These are phyloP conservation scores for Scaptomyza caliginosa DNA, from an alignment of 2,888 invertebrate species.

Conservation along the genomic window DNA sequence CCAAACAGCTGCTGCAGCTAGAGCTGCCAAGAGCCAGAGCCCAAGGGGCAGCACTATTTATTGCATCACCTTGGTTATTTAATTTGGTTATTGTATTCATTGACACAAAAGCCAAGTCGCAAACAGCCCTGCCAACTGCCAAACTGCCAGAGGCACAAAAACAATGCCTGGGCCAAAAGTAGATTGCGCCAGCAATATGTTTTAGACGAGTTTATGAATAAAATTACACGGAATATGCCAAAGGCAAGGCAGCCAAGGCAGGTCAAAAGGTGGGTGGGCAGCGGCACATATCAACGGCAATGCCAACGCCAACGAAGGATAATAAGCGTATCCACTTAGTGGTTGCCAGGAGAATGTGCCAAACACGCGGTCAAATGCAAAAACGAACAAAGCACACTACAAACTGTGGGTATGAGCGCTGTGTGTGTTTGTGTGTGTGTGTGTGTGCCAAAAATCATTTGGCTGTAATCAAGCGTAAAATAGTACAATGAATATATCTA, in stretches of 20 bases:
- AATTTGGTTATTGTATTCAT: slow-evolving; percentile 84
- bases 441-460: slow-evolving; percentile 62
- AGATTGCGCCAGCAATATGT: slow-evolving; percentile 46
- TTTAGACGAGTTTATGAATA: slow-evolving; percentile 73
- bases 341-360: slow-evolving; percentile 78
- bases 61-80: slow-evolving; percentile 81
- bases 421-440: slow-evolving; percentile 22
- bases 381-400: slow-evolving; percentile 48
- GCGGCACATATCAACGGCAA: slow-evolving; percentile 68
- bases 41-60: slow-evolving; percentile 55
- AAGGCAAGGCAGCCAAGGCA: slow-evolving; percentile 10
- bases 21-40: slow-evolving; percentile 18
- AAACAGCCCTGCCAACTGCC: slow-evolving; percentile 68
- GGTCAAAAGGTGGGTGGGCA: not conserved
- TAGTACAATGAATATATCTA: slow-evolving; percentile 81
- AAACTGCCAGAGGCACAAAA: slow-evolving; percentile 62
- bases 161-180: slow-evolving; percentile 43
- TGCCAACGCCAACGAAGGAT: slow-evolving; percentile 72
- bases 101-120: slow-evolving; percentile 76
- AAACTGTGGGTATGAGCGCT: not conserved
- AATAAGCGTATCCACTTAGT: slow-evolving; percentile 78
- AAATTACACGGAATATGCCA: slow-evolving; percentile 58
- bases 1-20: slow-evolving; percentile 23
- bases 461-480: slow-evolving; percentile 80
- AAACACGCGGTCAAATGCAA: slow-evolving; percentile 72